These are phyloP conservation scores for Tokudaia tokunoshimensis DNA, from an alignment of 2,797 vertebrate species.

Conservation along the genomic window DNA sequence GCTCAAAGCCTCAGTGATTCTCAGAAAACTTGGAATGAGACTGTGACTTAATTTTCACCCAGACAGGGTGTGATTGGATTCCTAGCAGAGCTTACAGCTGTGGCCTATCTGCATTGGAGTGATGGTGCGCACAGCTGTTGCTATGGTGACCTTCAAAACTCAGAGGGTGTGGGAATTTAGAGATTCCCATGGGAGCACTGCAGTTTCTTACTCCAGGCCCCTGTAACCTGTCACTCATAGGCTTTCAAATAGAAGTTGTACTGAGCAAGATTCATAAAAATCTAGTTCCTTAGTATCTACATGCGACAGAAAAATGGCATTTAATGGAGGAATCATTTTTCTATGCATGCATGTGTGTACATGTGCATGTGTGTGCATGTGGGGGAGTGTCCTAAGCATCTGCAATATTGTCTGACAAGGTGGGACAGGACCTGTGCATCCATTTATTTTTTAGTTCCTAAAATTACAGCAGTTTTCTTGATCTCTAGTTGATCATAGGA, in stretches of 20 bases:
- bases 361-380: neutral
- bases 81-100: slow-evolving; percentile 76
- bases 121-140: slow-evolving; percentile 67
- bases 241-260: slow-evolving; percentile 39
- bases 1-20: slow-evolving; percentile 64
- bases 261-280: slow-evolving; percentile 20
- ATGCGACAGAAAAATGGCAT: neutral
- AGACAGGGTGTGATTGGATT: slow-evolving; percentile 76
- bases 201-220: neutral
- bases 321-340: neutral
- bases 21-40: slow-evolving; percentile 68
- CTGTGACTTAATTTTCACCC: slow-evolving; percentile 73
- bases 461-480: neutral
- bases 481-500: neutral
- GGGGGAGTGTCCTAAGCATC: neutral
- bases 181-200: slow-evolving; percentile 57
- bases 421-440: neutral
- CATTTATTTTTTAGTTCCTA: neutral
- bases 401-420: slow-evolving; percentile 2
- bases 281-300: neutral
- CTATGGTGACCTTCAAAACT: slow-evolving; percentile 77
- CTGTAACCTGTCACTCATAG: slow-evolving; percentile 49
- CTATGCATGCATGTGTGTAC: neutral
- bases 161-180: slow-evolving; percentile 79
- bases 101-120: neutral